These are phyloP conservation scores for Harpegnathos saltator DNA, from an alignment of 1,140 invertebrate genomes.

Conservation along the genomic window DNA sequence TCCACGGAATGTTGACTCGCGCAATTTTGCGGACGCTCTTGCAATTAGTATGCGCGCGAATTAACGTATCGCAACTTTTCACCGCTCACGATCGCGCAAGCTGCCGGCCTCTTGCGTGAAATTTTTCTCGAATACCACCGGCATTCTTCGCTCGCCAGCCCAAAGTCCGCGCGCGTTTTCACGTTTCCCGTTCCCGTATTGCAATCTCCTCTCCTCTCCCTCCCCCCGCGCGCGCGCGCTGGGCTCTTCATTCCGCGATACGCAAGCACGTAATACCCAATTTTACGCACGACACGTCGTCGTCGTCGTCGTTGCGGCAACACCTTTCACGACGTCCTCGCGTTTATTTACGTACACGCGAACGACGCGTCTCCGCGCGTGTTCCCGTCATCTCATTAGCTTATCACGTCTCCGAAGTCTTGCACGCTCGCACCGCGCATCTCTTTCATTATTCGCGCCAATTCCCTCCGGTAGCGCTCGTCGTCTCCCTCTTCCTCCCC, in stretches of 20 bases:
- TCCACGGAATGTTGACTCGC: not conserved
- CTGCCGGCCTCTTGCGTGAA: too few species aligned
- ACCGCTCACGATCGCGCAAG: too few species aligned
- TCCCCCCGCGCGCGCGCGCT: too few species aligned
- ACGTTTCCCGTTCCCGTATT: not conserved
- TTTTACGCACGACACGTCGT: constrained; percentile 13
- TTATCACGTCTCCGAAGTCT: constrained; percentile 35
- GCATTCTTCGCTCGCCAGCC: too few species aligned
- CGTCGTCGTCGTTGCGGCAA: too few species aligned
- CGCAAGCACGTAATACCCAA: not conserved
- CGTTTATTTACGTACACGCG: constrained; percentile 30
- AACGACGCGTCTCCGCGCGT: not conserved
- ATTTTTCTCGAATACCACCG: too few species aligned
- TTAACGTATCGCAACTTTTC: too few species aligned
- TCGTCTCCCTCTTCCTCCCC: not conserved
- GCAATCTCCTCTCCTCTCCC: too few species aligned
- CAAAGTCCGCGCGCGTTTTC: too few species aligned
- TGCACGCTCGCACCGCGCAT: constrained; percentile 30
- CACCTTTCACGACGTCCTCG: not conserved
- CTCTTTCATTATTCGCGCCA: constrained; percentile 19
- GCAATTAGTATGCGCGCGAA: constrained; percentile 3
- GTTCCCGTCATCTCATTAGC: constrained; percentile 38
- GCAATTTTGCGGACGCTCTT: not conserved
- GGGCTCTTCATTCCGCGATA: not conserved
- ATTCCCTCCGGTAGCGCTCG: constrained; percentile 12